These are phyloP conservation scores for Drosophila suzukii DNA, from an alignment of 1,140 invertebrate species.

Conservation along the genomic window DNA sequence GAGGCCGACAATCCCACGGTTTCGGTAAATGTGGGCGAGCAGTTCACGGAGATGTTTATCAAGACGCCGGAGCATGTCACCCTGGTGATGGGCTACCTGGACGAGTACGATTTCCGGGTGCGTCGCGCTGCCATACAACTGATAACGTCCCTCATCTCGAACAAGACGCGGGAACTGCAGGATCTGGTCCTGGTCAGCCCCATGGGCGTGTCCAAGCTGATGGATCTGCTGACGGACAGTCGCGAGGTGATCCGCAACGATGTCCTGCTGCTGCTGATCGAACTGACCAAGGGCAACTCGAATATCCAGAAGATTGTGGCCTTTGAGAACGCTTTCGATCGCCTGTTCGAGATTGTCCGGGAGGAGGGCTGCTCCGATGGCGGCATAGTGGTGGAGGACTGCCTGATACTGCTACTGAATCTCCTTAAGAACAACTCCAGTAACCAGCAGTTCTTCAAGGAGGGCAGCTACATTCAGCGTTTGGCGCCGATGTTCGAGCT, in stretches of 20 bases:
- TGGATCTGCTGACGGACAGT: constrained; percentile 97
- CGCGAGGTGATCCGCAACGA: constrained; percentile 99
- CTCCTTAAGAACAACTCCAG: constrained; percentile 97
- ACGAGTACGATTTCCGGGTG: constrained; percentile 97
- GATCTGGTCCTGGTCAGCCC: constrained; percentile 97
- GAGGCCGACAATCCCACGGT: constrained; percentile 88
- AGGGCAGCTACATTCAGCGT: constrained; percentile 96
- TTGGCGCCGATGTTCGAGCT: constrained; percentile 94
- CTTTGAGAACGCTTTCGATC: constrained; percentile 99
- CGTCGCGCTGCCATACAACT: constrained; percentile 94
- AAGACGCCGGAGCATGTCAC: constrained; percentile 95
- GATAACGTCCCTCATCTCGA: constrained; percentile 91
- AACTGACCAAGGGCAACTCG: constrained; percentile 96
- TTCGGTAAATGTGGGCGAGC: constrained; percentile 91
- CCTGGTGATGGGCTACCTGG: constrained; percentile 94
- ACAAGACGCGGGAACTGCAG: constrained; percentile 96
- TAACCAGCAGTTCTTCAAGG: constrained; percentile 99
- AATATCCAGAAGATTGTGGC: constrained; percentile 99
- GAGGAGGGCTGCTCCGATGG: constrained; percentile 97
- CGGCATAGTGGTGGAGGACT: constrained; percentile 99
- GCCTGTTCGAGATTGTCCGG: constrained; percentile 95
- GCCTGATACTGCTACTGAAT: constrained; percentile 97
- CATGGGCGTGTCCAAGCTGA: constrained; percentile 98
- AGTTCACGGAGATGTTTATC: constrained; percentile 99
- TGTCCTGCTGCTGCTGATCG: constrained; percentile 95